Evolutionary conservation across 2,797 vertebrate species (phyloP).

Genomic region (Ambastaia sidthimunki): DNA sequence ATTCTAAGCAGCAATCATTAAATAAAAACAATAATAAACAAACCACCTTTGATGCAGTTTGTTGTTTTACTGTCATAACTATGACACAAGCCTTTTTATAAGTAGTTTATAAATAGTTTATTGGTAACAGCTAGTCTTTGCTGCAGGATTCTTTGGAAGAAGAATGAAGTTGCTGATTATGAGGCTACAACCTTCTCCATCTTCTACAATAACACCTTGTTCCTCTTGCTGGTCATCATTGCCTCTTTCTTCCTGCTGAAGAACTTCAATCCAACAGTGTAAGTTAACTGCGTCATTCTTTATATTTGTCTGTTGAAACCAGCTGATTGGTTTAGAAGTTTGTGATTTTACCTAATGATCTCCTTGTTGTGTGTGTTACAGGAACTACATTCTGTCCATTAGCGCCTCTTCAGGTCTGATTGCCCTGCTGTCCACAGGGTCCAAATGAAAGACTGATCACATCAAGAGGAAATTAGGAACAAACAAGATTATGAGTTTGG

Average conservation of each 20-base stretch:
- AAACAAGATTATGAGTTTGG: constrained; percentile 25
- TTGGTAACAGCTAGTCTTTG: not conserved
- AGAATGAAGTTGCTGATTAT: constrained; percentile 98
- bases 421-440: constrained; percentile 95
- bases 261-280: constrained; percentile 99
- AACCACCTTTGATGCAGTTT: too few relatives aligned
- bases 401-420: constrained; percentile 96
- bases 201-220: constrained; percentile 99
- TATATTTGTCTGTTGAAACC: not conserved
- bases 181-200: constrained; percentile 99
- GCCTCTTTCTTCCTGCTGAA: constrained; percentile 96
- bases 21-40: too few relatives aligned
- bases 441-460: constrained; percentile 81
- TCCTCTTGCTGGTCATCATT: constrained; percentile 92
- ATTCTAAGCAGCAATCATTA: too few relatives aligned
- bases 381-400: constrained; percentile 97
- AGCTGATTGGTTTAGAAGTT: not conserved
- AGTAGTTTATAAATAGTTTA: not conserved
- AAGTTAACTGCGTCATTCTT: constrained; percentile 54
- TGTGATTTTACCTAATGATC: not conserved
- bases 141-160: constrained; percentile 96
- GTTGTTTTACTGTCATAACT: not conserved
- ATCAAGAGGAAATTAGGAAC: constrained; percentile 13
- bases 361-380: constrained; percentile 61
- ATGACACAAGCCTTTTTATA: not conserved